Base-by-base conservation (phyloP, 2,888 invertebrate species). In the Sicus ferrugineus region DNA sequence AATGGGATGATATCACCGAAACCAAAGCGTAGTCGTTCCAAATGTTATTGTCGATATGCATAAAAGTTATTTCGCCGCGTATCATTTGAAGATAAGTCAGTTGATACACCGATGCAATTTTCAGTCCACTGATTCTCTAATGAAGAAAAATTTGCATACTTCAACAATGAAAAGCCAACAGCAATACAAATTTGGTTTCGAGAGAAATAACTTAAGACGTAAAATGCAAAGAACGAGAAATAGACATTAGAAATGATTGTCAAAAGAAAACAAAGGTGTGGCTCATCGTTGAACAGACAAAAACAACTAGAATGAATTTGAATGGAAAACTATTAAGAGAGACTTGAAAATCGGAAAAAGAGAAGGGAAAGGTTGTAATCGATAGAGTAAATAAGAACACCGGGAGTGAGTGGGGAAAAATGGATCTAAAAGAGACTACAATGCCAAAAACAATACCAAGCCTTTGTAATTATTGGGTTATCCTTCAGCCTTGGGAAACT, bases 291-390 rank as follows among this genome's bases (percentile, higher is more conserved):
- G 26, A 23, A 46, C 42, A 69, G 61, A 70, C 62, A 62, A 70
- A 66, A 66, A 70, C 61, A 67, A 70, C 50, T 56, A 70, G 38
- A 66, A 63, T 34, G 50, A 70, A 63, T 38, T 21, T 66, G 23
- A 50, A 50, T 56, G 70, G 66, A 58, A 67, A 67, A 67, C 59
- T 67, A 67, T 52, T 54, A 34, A 52, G 38, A 62, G 54, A 52
- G 16, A 61, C 67, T 21, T 26, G 61, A 72, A 56, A 68, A 54
- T 50, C 68, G 69, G 66, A 54, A 52, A 26, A 74, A 68, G 23
- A 23, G 58, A 70, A 69, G 65, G 42, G 31, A 34, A 75, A 68
- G 19, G 23, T 54, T n/a, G n/a, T n/a, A n/a, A n/a, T n/a, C n/a
- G n/a, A n/a, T n/a, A n/a, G n/a, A n/a, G n/a, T n/a, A n/a, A n/a